Percentiles rank a stretch among this genome's conserved stretches.
Conservation (phyloP, 2,888 invertebrate genomes). For the Sipha maydis region DNA sequence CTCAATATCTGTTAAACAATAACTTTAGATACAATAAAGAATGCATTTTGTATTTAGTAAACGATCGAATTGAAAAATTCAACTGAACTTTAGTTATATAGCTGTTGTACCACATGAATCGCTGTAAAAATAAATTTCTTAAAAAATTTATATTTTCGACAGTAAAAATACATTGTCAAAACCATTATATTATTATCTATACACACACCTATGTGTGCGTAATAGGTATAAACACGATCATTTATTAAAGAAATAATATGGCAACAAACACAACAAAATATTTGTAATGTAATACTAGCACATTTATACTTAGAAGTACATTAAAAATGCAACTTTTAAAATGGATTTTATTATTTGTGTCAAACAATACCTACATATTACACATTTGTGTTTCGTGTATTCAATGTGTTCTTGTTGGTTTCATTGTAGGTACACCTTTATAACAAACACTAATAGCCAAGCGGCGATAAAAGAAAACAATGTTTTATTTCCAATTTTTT, state of each 20-base stretch:
- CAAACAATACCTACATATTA: slow-evolving; percentile 21
- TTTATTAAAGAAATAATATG: slow-evolving; percentile 47
- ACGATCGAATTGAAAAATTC: neutral
- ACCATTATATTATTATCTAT: neutral
- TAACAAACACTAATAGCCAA: slow-evolving; percentile 34
- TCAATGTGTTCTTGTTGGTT: neutral
- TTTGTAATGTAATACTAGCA: neutral
- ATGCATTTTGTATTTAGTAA: neutral
- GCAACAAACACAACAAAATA: slow-evolving; percentile 4
- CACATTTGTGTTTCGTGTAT: neutral
- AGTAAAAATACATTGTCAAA: slow-evolving; percentile 1
- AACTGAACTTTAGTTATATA: neutral
- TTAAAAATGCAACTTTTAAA: slow-evolving; percentile 47
- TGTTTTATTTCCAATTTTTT: slow-evolving; percentile 16
- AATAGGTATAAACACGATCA: neutral
- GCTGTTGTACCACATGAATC: neutral
- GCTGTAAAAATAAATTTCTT: slow-evolving; percentile 32
- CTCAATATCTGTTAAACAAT: too few relatives aligned
- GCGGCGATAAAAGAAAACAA: slow-evolving; percentile 36
- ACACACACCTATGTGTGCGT: neutral
- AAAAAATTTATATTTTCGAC: slow-evolving; percentile 29
- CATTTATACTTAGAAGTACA: slow-evolving; percentile 18
- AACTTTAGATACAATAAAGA: too few relatives aligned
- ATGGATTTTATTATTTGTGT: slow-evolving; percentile 12
- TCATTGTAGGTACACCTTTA: slow-evolving; percentile 21